Percentiles rank a stretch among this genome's conserved stretches.
These are phyloP conservation scores for Fregetta grallaria DNA, from an alignment of 2,113 vertebrate species.

Conservation along the genomic window DNA sequence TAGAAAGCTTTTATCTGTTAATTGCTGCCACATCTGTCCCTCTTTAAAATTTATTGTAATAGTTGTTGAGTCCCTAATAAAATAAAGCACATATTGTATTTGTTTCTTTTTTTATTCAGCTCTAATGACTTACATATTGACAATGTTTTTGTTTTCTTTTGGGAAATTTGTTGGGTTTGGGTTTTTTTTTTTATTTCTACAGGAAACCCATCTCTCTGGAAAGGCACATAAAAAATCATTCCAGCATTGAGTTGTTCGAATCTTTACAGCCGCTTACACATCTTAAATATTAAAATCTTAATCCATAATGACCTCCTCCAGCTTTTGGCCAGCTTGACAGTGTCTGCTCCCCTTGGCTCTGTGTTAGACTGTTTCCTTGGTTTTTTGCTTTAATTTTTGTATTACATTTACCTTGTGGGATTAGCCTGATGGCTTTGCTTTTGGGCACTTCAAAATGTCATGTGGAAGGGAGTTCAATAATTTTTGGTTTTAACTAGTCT, in stretches of 20 bases:
- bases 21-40: slow-evolving; percentile 9
- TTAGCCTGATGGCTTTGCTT: not conserved
- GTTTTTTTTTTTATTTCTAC: not conserved
- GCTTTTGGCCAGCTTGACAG: not conserved
- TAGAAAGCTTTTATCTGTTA: slow-evolving; percentile 30
- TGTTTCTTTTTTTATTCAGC: not conserved
- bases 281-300: not conserved
- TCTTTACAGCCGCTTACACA: not conserved
- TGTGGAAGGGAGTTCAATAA: not conserved
- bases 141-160: not conserved
- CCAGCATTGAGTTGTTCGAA: not conserved
- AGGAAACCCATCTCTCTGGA: not conserved
- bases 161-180: not conserved
- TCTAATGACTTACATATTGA: slow-evolving; percentile 4
- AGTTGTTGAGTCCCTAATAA: not conserved
- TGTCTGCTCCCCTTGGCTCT: not conserved
- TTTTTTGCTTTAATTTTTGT: not conserved
- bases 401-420: not conserved
- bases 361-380: not conserved
- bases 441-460: not conserved
- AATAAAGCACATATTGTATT: slow-evolving; percentile 12
- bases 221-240: not conserved
- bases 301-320: not conserved
- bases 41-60: slow-evolving; percentile 12
- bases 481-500: not conserved